A percentile compares a stretch with the other conserved stretches of the same genome.
Evolutionary conservation across 2,797 vertebrate species (phyloP).

Genomic region (Enteromius radiatus): DNA sequence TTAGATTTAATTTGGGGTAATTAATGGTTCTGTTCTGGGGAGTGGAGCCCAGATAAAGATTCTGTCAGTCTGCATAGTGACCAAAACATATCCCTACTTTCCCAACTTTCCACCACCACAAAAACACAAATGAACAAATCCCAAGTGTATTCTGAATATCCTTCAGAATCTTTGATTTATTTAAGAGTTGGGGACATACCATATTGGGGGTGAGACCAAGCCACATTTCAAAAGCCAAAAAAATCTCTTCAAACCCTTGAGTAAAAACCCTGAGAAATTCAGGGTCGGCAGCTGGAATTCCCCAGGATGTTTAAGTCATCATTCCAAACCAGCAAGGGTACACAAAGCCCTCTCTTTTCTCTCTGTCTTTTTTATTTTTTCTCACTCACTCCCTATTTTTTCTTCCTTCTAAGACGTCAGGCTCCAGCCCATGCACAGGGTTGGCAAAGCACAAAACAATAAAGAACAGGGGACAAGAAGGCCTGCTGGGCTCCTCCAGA

Average conservation of each 20-base stretch:
- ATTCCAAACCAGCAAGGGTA: slow-evolving; percentile 42
- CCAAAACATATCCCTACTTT: slow-evolving; percentile 22
- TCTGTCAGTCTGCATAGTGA: slow-evolving; percentile 5
- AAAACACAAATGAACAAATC: slow-evolving; percentile 16
- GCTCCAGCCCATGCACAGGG: slow-evolving; percentile 19
- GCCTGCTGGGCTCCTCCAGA: background rate
- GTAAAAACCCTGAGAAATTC: slow-evolving; percentile 33
- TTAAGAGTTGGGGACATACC: slow-evolving; percentile 30
- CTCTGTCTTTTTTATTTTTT: slow-evolving; percentile 13
- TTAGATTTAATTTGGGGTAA: slow-evolving; percentile 64
- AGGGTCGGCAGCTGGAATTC: slow-evolving; percentile 58
- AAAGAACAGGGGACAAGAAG: slow-evolving; percentile 31
- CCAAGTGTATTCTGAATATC: background rate
- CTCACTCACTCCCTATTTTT: background rate
- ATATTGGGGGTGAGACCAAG: slow-evolving; percentile 33
- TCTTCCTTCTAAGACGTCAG: slow-evolving; percentile 26
- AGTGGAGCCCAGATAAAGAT: background rate
- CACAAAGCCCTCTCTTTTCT: slow-evolving; percentile 55
- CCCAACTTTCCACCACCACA: slow-evolving; percentile 35
- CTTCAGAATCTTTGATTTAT: slow-evolving; percentile 24
- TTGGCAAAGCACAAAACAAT: slow-evolving; percentile 46
- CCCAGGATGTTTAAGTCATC: slow-evolving; percentile 65
- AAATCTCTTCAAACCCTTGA: slow-evolving; percentile 40
- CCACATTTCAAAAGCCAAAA: slow-evolving; percentile 61
- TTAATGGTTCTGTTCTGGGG: slow-evolving; percentile 18